Evolutionary conservation across 1,140 invertebrate genomes (phyloP).

Genomic region (Brachionus calyciflorus): DNA sequence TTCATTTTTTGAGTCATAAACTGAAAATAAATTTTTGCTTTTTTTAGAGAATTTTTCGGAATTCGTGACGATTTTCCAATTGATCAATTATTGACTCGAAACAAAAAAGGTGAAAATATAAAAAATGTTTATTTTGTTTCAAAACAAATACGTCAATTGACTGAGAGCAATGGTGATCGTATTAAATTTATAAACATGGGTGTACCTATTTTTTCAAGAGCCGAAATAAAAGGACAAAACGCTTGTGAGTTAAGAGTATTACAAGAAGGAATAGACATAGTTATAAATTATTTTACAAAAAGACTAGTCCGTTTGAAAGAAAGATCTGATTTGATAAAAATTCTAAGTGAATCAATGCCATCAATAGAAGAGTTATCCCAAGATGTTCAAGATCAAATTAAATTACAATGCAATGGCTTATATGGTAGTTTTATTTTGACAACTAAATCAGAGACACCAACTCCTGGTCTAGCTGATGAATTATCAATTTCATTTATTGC

Average conservation of each 20-base stretch:
- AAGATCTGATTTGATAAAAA: slow-evolving; percentile 16
- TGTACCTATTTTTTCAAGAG: slow-evolving; percentile 28
- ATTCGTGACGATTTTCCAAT: slow-evolving; percentile 32
- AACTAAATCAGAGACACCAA: not conserved
- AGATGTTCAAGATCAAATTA: slow-evolving; percentile 36
- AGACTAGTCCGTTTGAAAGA: not conserved
- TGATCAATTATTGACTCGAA: slow-evolving; percentile 7
- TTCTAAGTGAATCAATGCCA: slow-evolving; percentile 43
- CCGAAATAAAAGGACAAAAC: slow-evolving; percentile 39
- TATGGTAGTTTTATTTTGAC: slow-evolving; percentile 40
- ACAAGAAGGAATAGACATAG: slow-evolving; percentile 35
- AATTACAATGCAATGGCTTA: not conserved
- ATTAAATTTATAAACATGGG: slow-evolving; percentile 47
- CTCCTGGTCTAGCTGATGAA: not conserved
- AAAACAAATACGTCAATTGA: slow-evolving; percentile 24
- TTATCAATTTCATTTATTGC: slow-evolving; percentile 34
- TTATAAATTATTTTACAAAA: slow-evolving; percentile 36
- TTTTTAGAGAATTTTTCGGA: slow-evolving; percentile 31
- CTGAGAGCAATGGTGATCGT: slow-evolving; percentile 12
- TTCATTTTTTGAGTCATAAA: too few relatives aligned
- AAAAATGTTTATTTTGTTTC: slow-evolving; percentile 46
- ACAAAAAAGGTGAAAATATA: slow-evolving; percentile 25
- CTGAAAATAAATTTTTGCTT: not conserved
- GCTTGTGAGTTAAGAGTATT: not conserved
- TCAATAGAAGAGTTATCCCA: not conserved